phyloP scores from a whole-genome alignment of 2,888 invertebrate genomes.

The Gryllus longicercus region DNA sequence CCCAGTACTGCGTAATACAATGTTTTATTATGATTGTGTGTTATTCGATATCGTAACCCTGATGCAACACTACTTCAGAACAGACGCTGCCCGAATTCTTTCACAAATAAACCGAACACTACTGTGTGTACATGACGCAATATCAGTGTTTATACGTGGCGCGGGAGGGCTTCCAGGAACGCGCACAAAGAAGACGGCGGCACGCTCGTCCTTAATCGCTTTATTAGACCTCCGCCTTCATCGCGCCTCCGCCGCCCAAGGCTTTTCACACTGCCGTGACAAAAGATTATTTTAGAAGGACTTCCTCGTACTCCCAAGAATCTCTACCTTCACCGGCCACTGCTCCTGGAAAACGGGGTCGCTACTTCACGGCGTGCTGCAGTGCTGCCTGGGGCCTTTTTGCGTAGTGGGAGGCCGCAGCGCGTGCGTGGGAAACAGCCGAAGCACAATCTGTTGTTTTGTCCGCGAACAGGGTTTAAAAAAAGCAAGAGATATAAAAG shows the following conservation, averaged over 20 bases:
- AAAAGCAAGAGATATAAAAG: background rate
- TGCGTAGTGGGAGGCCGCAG: background rate
- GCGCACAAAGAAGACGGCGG: background rate
- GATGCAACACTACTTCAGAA: no score
- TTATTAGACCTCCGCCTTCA: background rate
- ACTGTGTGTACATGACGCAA: background rate
- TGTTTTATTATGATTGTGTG: no score
- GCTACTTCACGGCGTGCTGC: background rate
- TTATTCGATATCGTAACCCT: no score
- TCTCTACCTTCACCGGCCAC: background rate
- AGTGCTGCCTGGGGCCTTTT: background rate
- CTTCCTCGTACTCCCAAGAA: background rate
- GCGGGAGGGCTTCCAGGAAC: background rate
- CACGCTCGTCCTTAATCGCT: background rate
- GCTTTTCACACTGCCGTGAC: background rate
- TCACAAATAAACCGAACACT: background rate
- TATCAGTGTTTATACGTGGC: background rate
- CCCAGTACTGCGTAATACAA: no score
- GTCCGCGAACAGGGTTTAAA: background rate
- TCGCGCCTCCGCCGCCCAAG: background rate
- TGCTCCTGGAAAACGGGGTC: background rate
- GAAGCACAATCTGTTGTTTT: background rate
- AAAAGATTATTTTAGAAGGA: background rate
- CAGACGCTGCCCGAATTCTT: no score
- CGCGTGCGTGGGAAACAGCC: background rate